Percentiles rank a stretch among this genome's conserved stretches.
Evolutionary conservation across 2,888 invertebrate species (phyloP).

Genomic region (Drosophila neutralis): DNA sequence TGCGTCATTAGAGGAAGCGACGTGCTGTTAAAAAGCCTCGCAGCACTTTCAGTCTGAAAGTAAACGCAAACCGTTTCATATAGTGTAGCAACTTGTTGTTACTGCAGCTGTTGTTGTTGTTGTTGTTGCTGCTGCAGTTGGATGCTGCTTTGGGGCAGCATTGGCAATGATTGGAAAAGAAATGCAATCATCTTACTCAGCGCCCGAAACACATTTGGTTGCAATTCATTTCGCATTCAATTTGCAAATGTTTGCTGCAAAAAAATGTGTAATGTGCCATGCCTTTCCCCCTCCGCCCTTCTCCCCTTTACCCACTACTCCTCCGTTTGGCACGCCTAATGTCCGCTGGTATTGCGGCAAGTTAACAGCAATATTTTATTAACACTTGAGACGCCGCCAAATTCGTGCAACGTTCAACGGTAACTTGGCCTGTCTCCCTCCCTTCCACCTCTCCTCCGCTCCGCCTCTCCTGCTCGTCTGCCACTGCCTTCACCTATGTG

Average conservation of each 20-base stretch:
- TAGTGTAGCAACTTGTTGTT: conserved; percentile 9
- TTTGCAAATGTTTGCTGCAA: conserved; percentile 53
- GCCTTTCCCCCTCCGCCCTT: conserved; percentile 16
- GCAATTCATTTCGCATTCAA: conserved; percentile 73
- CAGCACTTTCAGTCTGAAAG: not conserved
- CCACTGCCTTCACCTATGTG: not conserved
- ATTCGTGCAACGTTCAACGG: conserved; percentile 55
- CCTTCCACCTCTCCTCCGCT: not conserved
- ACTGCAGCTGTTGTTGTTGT: not conserved
- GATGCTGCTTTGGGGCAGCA: conserved; percentile 53
- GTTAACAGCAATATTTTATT: conserved; percentile 77
- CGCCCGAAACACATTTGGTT: conserved; percentile 58
- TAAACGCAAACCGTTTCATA: conserved; percentile 7
- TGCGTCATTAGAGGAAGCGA: conserved; percentile 4
- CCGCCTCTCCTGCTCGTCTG: not conserved
- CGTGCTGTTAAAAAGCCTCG: not conserved
- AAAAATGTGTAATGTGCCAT: conserved; percentile 19
- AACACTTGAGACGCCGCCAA: conserved; percentile 76
- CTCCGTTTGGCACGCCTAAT: conserved; percentile 1
- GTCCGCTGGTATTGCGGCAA: conserved; percentile 57
- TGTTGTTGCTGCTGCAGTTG: conserved; percentile 1
- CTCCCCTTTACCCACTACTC: not conserved
- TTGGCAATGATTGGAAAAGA: conserved; percentile 73
- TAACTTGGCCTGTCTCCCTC: conserved; percentile 9
- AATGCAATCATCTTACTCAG: conserved; percentile 76